A percentile compares a stretch with the other conserved stretches of the same genome.
Evolutionary conservation across 2,888 invertebrate genomes (phyloP).

Genomic region (Caenorhabditis parvicauda): DNA sequence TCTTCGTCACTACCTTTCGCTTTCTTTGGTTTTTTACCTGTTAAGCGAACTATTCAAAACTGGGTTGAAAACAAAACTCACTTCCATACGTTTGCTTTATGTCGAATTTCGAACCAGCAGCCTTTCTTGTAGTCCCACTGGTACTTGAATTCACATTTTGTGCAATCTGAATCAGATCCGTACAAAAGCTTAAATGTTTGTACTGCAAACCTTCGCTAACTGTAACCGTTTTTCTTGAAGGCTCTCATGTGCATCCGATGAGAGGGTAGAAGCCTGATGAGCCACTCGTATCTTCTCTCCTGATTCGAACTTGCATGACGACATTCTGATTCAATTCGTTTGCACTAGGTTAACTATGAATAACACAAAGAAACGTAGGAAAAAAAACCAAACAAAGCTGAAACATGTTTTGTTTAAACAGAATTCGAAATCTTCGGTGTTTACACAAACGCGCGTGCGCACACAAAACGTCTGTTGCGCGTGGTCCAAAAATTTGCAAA

Average conservation of each 20-base stretch:
- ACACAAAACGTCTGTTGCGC: too few species aligned
- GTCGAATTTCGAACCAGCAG: not conserved
- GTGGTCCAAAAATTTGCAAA: too few species aligned
- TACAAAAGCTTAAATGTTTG: not conserved
- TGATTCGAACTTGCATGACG: slow-evolving; percentile 19
- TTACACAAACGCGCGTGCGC: too few species aligned
- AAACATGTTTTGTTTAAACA: too few species aligned
- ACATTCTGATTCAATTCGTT: too few species aligned
- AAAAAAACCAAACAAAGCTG: too few species aligned
- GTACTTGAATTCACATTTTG: not conserved
- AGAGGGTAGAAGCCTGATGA: slow-evolving; percentile 13
- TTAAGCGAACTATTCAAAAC: too few species aligned
- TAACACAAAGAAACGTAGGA: too few species aligned
- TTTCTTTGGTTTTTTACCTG: slow-evolving; percentile 14
- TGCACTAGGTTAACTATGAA: too few species aligned
- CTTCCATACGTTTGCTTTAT: not conserved
- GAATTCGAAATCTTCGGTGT: too few species aligned
- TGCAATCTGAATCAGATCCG: not conserved
- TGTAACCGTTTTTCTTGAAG: slow-evolving; percentile 11
- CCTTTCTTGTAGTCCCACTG: not conserved
- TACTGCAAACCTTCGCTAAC: too few species aligned
- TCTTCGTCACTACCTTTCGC: slow-evolving; percentile 20
- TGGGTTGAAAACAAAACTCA: not conserved
- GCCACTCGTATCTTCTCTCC: slow-evolving; percentile 26
- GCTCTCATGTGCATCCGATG: slow-evolving; percentile 12